These are phyloP conservation scores for Semotilus atromaculatus DNA, from an alignment of 2,797 vertebrate genomes.

Conservation along the genomic window DNA sequence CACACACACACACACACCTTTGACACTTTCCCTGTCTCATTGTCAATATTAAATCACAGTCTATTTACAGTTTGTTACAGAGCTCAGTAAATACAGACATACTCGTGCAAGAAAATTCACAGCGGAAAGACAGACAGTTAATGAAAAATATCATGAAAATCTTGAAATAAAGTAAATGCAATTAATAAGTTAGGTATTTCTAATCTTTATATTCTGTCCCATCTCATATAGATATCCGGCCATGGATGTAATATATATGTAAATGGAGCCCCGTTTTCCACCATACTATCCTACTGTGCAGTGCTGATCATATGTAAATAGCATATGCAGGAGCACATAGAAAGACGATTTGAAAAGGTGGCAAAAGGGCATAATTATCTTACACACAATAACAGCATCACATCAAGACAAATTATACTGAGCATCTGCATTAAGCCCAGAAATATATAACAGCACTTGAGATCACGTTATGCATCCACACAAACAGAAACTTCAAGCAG, in stretches of 20 bases:
- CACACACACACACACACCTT: slow-evolving; percentile 69
- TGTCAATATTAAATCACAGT: slow-evolving; percentile 79
- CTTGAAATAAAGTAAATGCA: slow-evolving; percentile 1
- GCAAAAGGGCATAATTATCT: slow-evolving; percentile 73
- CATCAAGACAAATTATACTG: slow-evolving; percentile 76
- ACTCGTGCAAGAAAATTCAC: slow-evolving; percentile 81
- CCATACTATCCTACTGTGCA: neutral
- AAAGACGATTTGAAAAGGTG: slow-evolving; percentile 29
- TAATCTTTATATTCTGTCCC: neutral
- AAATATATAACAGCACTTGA: slow-evolving; percentile 58
- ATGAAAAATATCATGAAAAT: slow-evolving; percentile 24
- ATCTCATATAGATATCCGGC: neutral
- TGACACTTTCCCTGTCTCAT: slow-evolving; percentile 76
- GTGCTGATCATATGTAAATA: neutral
- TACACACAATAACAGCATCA: slow-evolving; percentile 77
- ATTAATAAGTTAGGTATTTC: neutral
- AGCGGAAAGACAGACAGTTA: slow-evolving; percentile 40
- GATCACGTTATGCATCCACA: slow-evolving; percentile 44
- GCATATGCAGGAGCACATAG: neutral
- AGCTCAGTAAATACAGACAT: slow-evolving; percentile 82
- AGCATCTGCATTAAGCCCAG: slow-evolving; percentile 71
- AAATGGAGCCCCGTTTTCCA: neutral
- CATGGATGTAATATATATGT: neutral
- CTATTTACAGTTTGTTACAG: slow-evolving; percentile 88
- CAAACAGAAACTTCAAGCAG: slow-evolving; percentile 47